Conservation (phyloP, 2,797 vertebrate species). For the Anguilla obscura region DNA sequence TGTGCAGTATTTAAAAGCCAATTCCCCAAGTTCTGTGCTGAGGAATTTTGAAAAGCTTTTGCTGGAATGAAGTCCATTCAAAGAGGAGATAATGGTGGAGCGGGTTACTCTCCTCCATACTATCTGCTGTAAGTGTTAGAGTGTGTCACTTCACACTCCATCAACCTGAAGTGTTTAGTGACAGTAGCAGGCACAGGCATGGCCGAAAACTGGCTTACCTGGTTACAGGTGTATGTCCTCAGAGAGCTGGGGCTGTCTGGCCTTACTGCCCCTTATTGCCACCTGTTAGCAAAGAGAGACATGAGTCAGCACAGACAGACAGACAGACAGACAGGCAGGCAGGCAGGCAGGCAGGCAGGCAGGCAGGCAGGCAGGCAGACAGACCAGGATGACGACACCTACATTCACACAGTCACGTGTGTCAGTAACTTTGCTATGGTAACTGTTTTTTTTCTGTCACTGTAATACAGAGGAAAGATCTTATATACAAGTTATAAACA, state of each 20-base stretch:
- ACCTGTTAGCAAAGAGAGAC: constrained; percentile 62
- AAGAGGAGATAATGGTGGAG: background rate
- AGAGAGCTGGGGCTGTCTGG: constrained; percentile 68
- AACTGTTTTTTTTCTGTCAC: background rate
- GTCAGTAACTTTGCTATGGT: background rate
- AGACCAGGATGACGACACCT: background rate
- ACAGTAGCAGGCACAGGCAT: background rate
- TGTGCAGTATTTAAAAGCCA: too few relatives aligned
- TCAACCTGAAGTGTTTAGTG: background rate
- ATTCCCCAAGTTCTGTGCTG: background rate
- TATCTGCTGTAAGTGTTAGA: background rate
- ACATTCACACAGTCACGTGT: background rate
- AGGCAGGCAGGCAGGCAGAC: constrained; percentile 16
- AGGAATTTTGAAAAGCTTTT: background rate
- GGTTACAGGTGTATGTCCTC: constrained; percentile 79
- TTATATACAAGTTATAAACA: background rate
- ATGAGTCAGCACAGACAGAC: constrained; percentile 32
- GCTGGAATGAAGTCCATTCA: background rate
- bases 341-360: constrained; percentile 18
- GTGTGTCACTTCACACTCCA: background rate
- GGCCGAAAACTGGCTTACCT: constrained; percentile 67
- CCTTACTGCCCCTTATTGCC: constrained; percentile 76
- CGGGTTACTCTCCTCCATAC: background rate
- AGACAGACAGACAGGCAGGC: constrained; percentile 22
- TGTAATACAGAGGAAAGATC: background rate